Evolutionary conservation across 2,113 vertebrate species (phyloP), one percentile per base, ranked within the genome.

Genomic region (Spea multiplicata): DNA sequence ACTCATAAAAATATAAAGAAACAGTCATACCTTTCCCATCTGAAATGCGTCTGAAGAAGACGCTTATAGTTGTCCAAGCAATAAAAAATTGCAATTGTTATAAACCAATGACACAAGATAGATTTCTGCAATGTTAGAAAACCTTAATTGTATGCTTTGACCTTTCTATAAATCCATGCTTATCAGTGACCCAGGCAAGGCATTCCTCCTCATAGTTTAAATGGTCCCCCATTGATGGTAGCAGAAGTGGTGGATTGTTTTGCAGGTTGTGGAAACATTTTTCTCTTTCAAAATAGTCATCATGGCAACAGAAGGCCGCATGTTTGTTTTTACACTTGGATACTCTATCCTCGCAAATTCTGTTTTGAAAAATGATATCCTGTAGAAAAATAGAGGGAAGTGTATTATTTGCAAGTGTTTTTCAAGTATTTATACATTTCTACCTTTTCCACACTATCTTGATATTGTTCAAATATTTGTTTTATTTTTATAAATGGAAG

Each of bases 161-260:
- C 69, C 69, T 71, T 52, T 71, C 69, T 53, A 71, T 53, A 71
- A 71, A 71, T 10, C 3, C 47, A 12, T 50, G 69, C 6, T 49
- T 52, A 55, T 71, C 49, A 30, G 16, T 50, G 30, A 17, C 9
- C 69, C 69, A 71, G 6, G 69, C 69, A 53, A 71, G 69, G 49
- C 69, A 71, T 49, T 71, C 49, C 10, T 53, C 50, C 8, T 55
- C 50, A 55, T 8, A 53, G 50, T 50, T 55, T 48, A 71, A 30
- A 9, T 53, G 8, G 4, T 71, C 50, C 16, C 67, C 67, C 16
- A 71, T 71, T 53, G 69, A 30, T 16, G 69, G 69, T 8, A 71
- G 69, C 49, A 10, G n/a, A 8, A 71, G 4, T 53, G 69, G 69
- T 9, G 69, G 69, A 55, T 71, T 71, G 17, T 71, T 71, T 71